Conservation (phyloP, 2,797 vertebrate species). For the Sparidentex hasta region DNA sequence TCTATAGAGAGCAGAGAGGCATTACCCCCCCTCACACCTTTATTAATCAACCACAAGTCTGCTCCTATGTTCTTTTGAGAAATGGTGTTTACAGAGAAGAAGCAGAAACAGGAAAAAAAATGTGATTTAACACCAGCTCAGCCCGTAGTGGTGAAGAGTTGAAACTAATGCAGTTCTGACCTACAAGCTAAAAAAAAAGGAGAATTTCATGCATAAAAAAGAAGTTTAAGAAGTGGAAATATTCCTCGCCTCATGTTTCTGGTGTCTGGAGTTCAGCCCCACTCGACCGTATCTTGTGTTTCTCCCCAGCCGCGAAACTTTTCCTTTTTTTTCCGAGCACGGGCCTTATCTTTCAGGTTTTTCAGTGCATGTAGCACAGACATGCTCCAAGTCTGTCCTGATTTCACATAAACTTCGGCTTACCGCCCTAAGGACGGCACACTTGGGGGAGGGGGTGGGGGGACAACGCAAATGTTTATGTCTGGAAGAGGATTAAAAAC, state of each 20-base stretch:
- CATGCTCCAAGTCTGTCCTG: background rate
- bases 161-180: slow-evolving; percentile 38
- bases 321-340: background rate
- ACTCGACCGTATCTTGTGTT: slow-evolving; percentile 28
- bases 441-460: background rate
- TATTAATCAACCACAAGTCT: slow-evolving; percentile 34
- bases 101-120: slow-evolving; percentile 2
- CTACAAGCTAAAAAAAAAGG: slow-evolving; percentile 21
- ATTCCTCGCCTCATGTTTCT: background rate
- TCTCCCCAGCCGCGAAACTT: slow-evolving; percentile 36
- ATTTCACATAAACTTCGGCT: slow-evolving; percentile 5
- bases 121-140: slow-evolving; percentile 7
- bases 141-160: slow-evolving; percentile 8
- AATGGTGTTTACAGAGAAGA: slow-evolving; percentile 27
- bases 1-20: slow-evolving; percentile 9
- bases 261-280: slow-evolving; percentile 10
- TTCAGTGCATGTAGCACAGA: too few species aligned
- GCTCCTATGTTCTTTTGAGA: slow-evolving; percentile 16
- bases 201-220: background rate
- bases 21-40: background rate
- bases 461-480: slow-evolving; percentile 6
- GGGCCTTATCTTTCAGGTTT: slow-evolving; percentile 13
- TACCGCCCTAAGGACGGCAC: background rate
- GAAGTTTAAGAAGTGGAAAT: slow-evolving; percentile 10
- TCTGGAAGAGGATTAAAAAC: slow-evolving; percentile 33